Percentiles rank a stretch among this genome's conserved stretches.
phyloP scores from a whole-genome alignment of 2,113 vertebrate genomes.

The Phaethornis superciliosus region DNA sequence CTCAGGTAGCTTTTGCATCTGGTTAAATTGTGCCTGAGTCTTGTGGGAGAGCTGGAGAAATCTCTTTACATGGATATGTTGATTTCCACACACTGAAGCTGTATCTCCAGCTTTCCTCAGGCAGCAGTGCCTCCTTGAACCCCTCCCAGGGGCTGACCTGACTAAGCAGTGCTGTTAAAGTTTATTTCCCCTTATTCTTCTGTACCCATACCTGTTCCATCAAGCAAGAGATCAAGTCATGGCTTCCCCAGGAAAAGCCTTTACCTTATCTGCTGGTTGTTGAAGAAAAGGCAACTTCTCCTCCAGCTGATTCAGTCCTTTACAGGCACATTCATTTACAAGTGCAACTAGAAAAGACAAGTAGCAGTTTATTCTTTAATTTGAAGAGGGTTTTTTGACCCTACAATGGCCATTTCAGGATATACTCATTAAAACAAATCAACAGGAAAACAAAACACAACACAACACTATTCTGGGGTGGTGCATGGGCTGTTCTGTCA shows the following conservation, averaged over 20 bases:
- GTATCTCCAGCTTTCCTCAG: not conserved
- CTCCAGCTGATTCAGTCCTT: slow-evolving; percentile 88
- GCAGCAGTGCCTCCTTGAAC: not conserved
- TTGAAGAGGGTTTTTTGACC: not conserved
- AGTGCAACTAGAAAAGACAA: slow-evolving; percentile 78
- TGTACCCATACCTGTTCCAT: not conserved
- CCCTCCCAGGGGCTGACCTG: not conserved
- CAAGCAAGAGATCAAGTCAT: not conserved
- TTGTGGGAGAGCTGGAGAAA: not conserved
- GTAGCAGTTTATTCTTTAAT: not conserved
- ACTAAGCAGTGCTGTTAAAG: not conserved
- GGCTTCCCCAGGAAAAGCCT: not conserved
- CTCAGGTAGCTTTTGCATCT: not conserved
- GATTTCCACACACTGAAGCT: not conserved
- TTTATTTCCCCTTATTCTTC: not conserved
- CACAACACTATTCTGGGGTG: not conserved
- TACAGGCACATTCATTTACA: slow-evolving; percentile 87
- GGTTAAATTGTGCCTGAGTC: not conserved
- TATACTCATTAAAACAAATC: not conserved
- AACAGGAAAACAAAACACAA: not conserved
- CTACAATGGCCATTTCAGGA: not conserved
- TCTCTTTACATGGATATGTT: rapidly evolving
- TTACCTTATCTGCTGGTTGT: slow-evolving; percentile 89
- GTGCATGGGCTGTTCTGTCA: not conserved
- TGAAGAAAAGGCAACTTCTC: slow-evolving; percentile 89